Base-by-base conservation (phyloP, 2,888 invertebrate species). In the Caenorhabditis auriculariae region DNA sequence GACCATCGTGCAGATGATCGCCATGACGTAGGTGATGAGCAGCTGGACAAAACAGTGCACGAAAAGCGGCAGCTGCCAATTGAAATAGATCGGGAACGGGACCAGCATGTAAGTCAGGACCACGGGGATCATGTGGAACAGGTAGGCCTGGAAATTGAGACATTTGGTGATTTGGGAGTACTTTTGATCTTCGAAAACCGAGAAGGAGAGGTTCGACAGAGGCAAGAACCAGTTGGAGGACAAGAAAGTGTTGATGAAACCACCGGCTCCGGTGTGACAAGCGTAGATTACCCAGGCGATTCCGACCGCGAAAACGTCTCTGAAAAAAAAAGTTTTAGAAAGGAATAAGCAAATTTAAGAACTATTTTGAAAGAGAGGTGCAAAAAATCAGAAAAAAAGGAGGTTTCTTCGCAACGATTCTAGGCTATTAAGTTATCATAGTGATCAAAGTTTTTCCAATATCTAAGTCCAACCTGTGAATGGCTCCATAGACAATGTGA, bases 71-170 rank as follows among this genome's bases (percentile, higher is more conserved):
- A 69, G 68, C 56, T 80, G 77, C 23, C 72, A 60, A 32, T 59
- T 61, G 66, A 58, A 71, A 53, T 68, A 66, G 45, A 80, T 71
- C 17, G 80, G 80, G 73, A 80, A 80, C 17, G 78, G 75, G 21
- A 66, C 73, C 19, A 80, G 56, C 41, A 80, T 71, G 50, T 80
- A 80, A 19, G 80, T 80, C 47, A 80, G 66, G 4, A 80, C 80
- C n/a, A 82, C 82, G 4, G 82, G 76, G 12, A 82, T 79, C 72
- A 82, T 77, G 60, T 82, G 82, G 60, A 82, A 71, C 15, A 82
- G 66, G 54, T 82, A 82, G 23, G 69, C 66, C 68, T 68, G 54
- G 43, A 67, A 61, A 17, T 38, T 35, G 29, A 35, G 27, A 48
- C 26, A 24, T n/a, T n/a, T 24, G 15, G 21, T 3, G 7, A 26